These are phyloP conservation scores for Eupithecia subfuscata DNA, from an alignment of 2,888 invertebrate genomes.

Conservation along the genomic window DNA sequence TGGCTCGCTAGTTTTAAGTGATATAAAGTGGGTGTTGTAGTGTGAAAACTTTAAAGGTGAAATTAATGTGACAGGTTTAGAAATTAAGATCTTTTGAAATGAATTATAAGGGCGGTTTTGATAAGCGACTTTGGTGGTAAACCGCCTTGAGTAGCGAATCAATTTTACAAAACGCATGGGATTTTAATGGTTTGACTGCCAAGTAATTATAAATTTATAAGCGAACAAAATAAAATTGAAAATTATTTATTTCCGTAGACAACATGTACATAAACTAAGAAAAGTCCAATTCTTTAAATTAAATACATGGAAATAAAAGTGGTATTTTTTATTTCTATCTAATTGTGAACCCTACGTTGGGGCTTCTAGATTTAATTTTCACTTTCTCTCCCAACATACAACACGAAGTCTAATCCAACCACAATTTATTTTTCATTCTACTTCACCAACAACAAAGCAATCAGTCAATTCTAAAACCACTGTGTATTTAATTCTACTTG, in stretches of 20 bases:
- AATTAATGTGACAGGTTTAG: background rate
- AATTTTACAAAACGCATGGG: background rate
- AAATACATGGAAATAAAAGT: no score
- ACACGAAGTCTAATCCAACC: background rate
- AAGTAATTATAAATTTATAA: no score
- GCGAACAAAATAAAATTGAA: no score
- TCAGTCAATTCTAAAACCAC: background rate
- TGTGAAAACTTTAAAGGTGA: background rate
- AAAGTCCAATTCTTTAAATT: no score
- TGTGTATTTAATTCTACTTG: background rate
- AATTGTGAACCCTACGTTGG: no score
- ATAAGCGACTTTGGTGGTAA: background rate
- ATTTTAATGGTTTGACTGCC: background rate
- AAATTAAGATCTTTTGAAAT: background rate
- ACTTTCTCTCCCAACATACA: background rate
- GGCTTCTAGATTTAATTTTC: no score
- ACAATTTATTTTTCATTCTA: background rate
- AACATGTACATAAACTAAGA: no score
- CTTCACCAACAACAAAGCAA: background rate
- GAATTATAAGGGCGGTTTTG: background rate
- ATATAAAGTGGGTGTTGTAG: background rate
- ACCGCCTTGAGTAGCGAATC: background rate
- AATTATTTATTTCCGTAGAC: no score
- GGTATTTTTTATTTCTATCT: no score
- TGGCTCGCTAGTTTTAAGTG: background rate